These are phyloP conservation scores for Caracal caracal DNA, from an alignment of 2,113 vertebrate genomes.

Conservation along the genomic window DNA sequence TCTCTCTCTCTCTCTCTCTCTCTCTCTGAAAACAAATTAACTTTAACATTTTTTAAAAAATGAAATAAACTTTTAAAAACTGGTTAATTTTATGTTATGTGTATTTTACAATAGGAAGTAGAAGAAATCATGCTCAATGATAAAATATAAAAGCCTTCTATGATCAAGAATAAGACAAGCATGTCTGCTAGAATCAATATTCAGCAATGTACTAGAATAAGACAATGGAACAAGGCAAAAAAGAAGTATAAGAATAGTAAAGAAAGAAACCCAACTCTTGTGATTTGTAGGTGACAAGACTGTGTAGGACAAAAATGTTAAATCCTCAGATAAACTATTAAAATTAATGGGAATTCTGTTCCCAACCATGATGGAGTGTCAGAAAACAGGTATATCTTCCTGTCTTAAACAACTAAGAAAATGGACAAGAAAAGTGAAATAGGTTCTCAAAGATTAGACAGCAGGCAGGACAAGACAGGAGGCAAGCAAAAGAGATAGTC, in stretches of 20 bases:
- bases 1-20: no score
- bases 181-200: background rate
- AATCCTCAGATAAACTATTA: slow-evolving; percentile 37
- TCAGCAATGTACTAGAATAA: background rate
- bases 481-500: background rate
- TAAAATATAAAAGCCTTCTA: background rate
- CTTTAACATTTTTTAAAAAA: no score
- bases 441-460: background rate
- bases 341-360: background rate
- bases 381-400: background rate
- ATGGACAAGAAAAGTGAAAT: background rate
- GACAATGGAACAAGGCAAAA: background rate
- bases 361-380: background rate
- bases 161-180: slow-evolving; percentile 6
- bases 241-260: background rate
- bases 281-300: background rate
- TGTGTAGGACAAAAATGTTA: background rate
- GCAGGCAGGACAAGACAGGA: background rate
- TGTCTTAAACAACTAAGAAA: background rate
- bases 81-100: background rate
- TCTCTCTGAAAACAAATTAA: no score
- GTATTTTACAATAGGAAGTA: background rate
- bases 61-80: background rate
- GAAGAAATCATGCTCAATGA: background rate
- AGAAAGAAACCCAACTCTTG: background rate